These are phyloP conservation scores for Protobothrops mucrosquamatus DNA, from an alignment of 2,113 vertebrate species.

Conservation along the genomic window DNA sequence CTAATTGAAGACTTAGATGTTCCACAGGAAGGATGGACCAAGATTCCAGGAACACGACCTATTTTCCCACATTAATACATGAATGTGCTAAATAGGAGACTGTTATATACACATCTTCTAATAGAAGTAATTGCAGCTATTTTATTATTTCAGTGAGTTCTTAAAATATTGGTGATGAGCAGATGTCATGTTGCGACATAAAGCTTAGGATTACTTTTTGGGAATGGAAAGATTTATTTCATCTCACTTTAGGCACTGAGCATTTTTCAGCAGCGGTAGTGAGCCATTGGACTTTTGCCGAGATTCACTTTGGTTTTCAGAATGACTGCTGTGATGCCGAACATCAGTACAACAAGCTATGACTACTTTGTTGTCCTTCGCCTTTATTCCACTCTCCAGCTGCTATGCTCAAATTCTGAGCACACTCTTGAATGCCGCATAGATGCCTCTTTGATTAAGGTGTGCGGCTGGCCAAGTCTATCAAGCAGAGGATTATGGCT, in stretches of 20 bases:
- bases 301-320: neutral
- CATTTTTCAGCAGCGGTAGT: constrained; percentile 37
- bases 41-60: constrained; percentile 37
- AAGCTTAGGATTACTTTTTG: constrained; percentile 36
- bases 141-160: constrained; percentile 63
- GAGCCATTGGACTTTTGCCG: constrained; percentile 23
- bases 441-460: constrained; percentile 19
- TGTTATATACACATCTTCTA: constrained; percentile 57
- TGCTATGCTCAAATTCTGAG: neutral
- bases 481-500: constrained; percentile 15
- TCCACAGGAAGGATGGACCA: constrained; percentile 11
- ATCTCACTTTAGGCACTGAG: constrained; percentile 32
- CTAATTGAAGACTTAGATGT: constrained; percentile 19
- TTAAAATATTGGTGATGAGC: constrained; percentile 57
- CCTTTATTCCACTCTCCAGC: neutral
- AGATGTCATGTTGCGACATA: constrained; percentile 49
- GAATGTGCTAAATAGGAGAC: constrained; percentile 42
- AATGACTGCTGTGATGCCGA: neutral
- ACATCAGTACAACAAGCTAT: neutral
- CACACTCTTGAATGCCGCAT: constrained; percentile 17
- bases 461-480: constrained; percentile 13
- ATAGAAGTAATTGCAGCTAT: constrained; percentile 54
- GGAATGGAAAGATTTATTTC: constrained; percentile 38
- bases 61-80: constrained; percentile 30
- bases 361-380: neutral